These are phyloP conservation scores for Odontamblyopus lacepedii DNA, from an alignment of 2,797 vertebrate species.

Conservation along the genomic window DNA sequence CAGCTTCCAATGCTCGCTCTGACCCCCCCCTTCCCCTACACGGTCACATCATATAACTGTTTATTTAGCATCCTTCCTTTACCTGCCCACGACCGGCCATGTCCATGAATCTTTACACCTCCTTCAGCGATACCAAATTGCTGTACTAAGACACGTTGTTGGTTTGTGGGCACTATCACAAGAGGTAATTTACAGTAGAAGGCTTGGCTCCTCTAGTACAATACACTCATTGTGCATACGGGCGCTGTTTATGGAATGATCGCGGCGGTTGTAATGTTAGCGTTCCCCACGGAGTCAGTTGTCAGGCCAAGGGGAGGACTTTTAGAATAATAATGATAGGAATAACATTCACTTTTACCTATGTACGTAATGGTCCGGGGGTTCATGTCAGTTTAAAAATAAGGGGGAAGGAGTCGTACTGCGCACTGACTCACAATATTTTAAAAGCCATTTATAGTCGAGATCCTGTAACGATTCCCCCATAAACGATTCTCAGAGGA, in stretches of 20 bases:
- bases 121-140: slow-evolving; percentile 38
- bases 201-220: slow-evolving; percentile 56
- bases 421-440: slow-evolving; percentile 37
- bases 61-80: slow-evolving; percentile 52
- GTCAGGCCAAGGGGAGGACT: slow-evolving; percentile 61
- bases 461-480: slow-evolving; percentile 56
- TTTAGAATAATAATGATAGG: slow-evolving; percentile 70
- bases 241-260: slow-evolving; percentile 60
- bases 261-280: slow-evolving; percentile 66
- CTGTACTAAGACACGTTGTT: slow-evolving; percentile 33
- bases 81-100: slow-evolving; percentile 31
- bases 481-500: slow-evolving; percentile 65
- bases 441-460: slow-evolving; percentile 54
- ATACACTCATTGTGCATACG: slow-evolving; percentile 73
- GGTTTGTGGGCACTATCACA: slow-evolving; percentile 40
- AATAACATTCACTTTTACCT: slow-evolving; percentile 67
- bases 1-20: slow-evolving; percentile 47
- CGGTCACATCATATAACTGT: slow-evolving; percentile 34
- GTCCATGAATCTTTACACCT: slow-evolving; percentile 43
- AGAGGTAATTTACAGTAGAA: slow-evolving; percentile 44
- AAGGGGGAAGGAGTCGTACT: slow-evolving; percentile 19
- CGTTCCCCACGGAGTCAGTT: slow-evolving; percentile 58
- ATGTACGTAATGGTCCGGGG: slow-evolving; percentile 33
- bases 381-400: slow-evolving; percentile 19
- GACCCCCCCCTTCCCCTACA: slow-evolving; percentile 36